phyloP scores from a whole-genome alignment of 2,797 vertebrate genomes.

The Danio kyathit region DNA sequence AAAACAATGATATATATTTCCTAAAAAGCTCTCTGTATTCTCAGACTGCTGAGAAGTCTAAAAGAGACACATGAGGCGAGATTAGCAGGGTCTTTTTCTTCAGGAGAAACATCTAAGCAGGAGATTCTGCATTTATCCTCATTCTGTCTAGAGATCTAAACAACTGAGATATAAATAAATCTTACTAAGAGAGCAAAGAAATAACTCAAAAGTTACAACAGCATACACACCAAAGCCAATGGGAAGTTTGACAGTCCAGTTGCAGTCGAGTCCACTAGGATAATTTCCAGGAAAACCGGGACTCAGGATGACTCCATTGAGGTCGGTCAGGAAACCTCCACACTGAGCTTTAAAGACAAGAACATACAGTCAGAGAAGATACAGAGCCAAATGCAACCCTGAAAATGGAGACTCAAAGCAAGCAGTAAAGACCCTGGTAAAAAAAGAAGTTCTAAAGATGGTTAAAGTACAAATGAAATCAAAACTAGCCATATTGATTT shows the following conservation, averaged over 20 bases:
- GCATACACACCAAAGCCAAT: slow-evolving; percentile 89
- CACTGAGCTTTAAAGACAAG: slow-evolving; percentile 85
- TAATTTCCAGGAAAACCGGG: slow-evolving; percentile 98
- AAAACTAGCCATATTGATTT: no score
- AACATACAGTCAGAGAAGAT: slow-evolving; percentile 59
- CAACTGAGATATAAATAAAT: not conserved
- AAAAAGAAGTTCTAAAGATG: no score
- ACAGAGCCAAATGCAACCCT: not conserved
- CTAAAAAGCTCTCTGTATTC: not conserved
- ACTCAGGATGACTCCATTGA: slow-evolving; percentile 95
- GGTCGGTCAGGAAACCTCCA: slow-evolving; percentile 90
- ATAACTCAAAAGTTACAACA: slow-evolving; percentile 41
- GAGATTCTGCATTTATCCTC: not conserved
- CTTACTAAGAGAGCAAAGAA: not conserved
- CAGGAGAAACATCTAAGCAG: slow-evolving; percentile 2
- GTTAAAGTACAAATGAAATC: no score
- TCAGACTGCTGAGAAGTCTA: not conserved
- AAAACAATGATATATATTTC: not conserved
- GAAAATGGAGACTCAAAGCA: no score
- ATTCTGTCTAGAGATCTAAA: not conserved
- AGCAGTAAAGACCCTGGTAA: no score
- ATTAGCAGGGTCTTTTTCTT: not conserved
- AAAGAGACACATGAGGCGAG: not conserved
- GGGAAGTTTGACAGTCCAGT: slow-evolving; percentile 92
- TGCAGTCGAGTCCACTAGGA: slow-evolving; percentile 96